A percentile compares a stretch with the other conserved stretches of the same genome.
Evolutionary conservation across 2,797 vertebrate species (phyloP).

Genomic region (Macrochelys suwanniensis): DNA sequence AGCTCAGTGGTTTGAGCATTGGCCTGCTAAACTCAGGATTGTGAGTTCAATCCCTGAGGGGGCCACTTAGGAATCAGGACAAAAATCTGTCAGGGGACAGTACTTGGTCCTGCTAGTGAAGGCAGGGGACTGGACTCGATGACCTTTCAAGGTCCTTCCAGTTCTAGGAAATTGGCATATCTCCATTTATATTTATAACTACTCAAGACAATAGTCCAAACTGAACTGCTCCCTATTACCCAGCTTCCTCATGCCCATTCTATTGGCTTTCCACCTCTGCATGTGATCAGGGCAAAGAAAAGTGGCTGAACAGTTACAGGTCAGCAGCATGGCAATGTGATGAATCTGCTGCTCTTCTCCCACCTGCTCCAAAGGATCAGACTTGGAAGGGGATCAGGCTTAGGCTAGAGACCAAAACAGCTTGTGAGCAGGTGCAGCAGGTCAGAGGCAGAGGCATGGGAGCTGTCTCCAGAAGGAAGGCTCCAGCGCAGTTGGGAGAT

Average conservation of each 20-base stretch:
- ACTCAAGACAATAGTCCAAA: background rate
- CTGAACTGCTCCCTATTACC: accelerated
- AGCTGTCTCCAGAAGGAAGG: background rate
- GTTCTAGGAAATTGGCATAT: too few species aligned
- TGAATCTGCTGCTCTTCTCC: accelerated
- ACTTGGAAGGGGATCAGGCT: background rate
- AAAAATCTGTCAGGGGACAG: too few species aligned
- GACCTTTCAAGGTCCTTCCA: too few species aligned
- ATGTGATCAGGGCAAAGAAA: accelerated
- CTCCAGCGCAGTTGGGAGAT: background rate
- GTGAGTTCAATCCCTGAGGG: too few species aligned
- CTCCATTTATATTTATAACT: background rate
- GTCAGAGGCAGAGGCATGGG: accelerated
- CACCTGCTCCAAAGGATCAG: background rate
- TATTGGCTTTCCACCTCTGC: accelerated
- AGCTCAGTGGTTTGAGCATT: too few species aligned
- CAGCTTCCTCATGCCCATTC: background rate
- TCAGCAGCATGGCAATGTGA: background rate
- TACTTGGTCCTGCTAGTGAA: too few species aligned
- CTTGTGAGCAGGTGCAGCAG: accelerated
- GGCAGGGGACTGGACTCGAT: too few species aligned
- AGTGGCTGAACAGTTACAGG: background rate
- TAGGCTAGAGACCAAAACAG: accelerated
- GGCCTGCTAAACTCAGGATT: too few species aligned
- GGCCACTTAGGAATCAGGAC: too few species aligned